Percentiles rank a stretch among this genome's conserved stretches.
phyloP scores from a whole-genome alignment of 1,140 invertebrate species.

The Wasmannia auropunctata region DNA sequence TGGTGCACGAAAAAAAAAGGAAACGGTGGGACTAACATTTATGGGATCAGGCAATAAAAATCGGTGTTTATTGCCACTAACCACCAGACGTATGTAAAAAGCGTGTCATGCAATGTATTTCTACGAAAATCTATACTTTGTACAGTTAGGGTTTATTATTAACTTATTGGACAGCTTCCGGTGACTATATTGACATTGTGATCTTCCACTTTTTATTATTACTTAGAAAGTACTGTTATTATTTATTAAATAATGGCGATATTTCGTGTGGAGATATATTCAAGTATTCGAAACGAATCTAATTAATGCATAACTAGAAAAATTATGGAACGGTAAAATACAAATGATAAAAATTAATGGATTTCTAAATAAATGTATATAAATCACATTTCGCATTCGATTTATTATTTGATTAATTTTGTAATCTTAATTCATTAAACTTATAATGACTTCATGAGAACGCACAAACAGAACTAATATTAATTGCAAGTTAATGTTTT shows the following conservation, averaged over 20 bases:
- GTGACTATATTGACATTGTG: not conserved
- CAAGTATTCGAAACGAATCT: not conserved
- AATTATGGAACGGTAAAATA: not conserved
- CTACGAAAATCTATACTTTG: constrained; percentile 10
- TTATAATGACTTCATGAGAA: not conserved
- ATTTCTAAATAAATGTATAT: not conserved
- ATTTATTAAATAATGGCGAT: not conserved
- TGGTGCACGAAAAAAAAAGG: constrained; percentile 8
- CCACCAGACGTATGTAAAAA: constrained; percentile 26
- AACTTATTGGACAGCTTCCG: not conserved
- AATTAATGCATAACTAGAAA: not conserved
- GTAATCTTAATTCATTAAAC: not conserved
- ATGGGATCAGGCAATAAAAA: constrained; percentile 64
- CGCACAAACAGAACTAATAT: not conserved
- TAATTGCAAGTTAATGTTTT: not conserved
- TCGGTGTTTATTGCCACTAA: constrained; percentile 61
- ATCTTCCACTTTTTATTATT: not conserved
- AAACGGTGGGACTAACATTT: constrained; percentile 45
- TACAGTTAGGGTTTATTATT: constrained; percentile 3
- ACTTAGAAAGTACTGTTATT: not conserved
- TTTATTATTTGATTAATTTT: not conserved
- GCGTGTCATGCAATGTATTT: constrained; percentile 21
- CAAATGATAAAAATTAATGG: not conserved
- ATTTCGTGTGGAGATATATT: not conserved
- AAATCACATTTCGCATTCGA: not conserved